Evolutionary conservation across 2,113 vertebrate genomes (phyloP), one percentile per base, ranked within the genome.

Genomic region (Rhinoderma darwinii): DNA sequence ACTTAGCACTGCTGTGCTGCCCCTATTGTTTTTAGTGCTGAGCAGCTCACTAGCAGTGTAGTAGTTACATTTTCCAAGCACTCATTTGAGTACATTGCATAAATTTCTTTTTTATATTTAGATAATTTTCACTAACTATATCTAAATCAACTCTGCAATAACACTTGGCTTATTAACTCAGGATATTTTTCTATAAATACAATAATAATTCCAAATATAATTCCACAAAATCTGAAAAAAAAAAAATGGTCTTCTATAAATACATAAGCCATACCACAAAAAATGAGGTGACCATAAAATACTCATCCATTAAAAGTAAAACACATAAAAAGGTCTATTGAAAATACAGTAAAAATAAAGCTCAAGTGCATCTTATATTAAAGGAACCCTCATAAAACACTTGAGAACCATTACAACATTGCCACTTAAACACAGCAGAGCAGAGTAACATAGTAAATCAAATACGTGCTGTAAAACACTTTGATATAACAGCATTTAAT

Each of bases 301-400:
- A 12, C 9, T 41, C 32, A 72, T 72, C 68, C 37, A 72, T 72
- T 72, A 72, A 72, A 72, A 41, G 68, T 72, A 72, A 41, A 72
- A 72, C 18, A 41, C 18, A 72, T 72, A 41, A 72, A 72, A 72
- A 72, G 68, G 68, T 72, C 68, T 72, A 72, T 72, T 72, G 68
- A 41, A 72, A 72, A 72, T 72, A 41, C 68, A 41, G 37, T 72
- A 41, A 72, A 35, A 72, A 15, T 72, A 41, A 72, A 72, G 68
- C 68, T 41, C 68, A 72, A 72, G 68, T 72, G 68, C 37, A 72
- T 72, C 68, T 72, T 41, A 41, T 72, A 72, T 72, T 20, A 32
- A 70, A 20, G 32, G 17, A 70, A 72, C 37, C 32, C 68, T 72
- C 68, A 72, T 72, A 72, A 72, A 72, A 72, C 68, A 72, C 68